Conservation (phyloP, 2,113 vertebrate species). For the Dendropsophus ebraccatus region DNA sequence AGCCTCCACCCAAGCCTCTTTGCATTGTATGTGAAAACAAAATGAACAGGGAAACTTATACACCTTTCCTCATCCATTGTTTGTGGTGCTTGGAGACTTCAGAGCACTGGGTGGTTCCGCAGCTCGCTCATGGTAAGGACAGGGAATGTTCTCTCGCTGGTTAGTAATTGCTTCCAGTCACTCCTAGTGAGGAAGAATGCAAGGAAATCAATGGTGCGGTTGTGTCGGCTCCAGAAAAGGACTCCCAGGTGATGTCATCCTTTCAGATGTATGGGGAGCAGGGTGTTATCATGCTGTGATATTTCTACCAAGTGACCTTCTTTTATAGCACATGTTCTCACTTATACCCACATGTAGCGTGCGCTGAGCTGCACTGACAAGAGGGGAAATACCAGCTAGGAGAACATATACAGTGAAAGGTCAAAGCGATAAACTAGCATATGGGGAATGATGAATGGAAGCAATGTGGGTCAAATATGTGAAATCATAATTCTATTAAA, state of each 20-base stretch:
- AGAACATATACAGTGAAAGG: neutral
- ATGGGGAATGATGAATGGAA: slow-evolving; percentile 10
- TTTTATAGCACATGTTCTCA: slow-evolving; percentile 28
- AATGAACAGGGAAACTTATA: slow-evolving; percentile 10
- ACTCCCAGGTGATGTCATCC: slow-evolving; percentile 27
- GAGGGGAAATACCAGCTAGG: neutral
- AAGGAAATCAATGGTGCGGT: slow-evolving; percentile 43
- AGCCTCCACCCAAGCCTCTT: neutral
- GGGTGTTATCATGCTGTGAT: slow-evolving; percentile 20
- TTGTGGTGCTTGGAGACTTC: neutral
- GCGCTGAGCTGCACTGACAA: neutral
- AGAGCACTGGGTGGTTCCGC: neutral
- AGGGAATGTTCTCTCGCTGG: slow-evolving; percentile 13
- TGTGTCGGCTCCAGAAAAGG: neutral
- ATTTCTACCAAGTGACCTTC: neutral
- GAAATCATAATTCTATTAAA: slow-evolving; percentile 7
- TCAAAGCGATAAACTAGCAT: slow-evolving; percentile 6
- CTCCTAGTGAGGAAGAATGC: slow-evolving; percentile 38
- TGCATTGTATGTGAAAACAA: slow-evolving; percentile 18
- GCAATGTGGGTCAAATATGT: slow-evolving; percentile 20
- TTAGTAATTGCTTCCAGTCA: slow-evolving; percentile 45
- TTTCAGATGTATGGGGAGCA: neutral
- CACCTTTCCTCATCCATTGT: slow-evolving; percentile 44
- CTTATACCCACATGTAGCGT: slow-evolving; percentile 21
- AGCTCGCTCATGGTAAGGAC: neutral